Evolutionary conservation across 2,888 invertebrate species (phyloP), one percentile per base, ranked within the genome.

Genomic region (Pseudeuparius sepicola): DNA sequence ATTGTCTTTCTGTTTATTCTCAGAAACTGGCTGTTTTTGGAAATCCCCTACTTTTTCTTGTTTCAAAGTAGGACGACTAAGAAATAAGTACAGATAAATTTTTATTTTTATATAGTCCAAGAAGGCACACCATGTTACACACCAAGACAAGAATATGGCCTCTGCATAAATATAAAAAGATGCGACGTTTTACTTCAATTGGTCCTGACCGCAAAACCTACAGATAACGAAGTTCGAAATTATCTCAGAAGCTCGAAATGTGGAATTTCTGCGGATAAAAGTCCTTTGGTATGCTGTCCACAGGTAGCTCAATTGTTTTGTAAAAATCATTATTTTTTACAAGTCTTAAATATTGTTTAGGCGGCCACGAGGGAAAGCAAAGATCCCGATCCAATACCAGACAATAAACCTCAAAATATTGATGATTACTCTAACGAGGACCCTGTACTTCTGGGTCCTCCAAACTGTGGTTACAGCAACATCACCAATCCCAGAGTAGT

Each of bases 181-280:
- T 81, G 80, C 46, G 54, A 60, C 0, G 52, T 57, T 0, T 54
- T 78, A n/a, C 37, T 71, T n/a, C n/a, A n/a, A 14, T 49, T 55
- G 2, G 38, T 78, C 4, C 50, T 73, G 15, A 55, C 61, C 42
- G 58, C 61, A 4, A 59, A 67, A 32, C 57, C 64, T 10, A 46
- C 52, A 12, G 60, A 65, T 37, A 65, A 68, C 0, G 60, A 59
- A 1, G 65, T 68, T 0, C 64, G 67, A 1, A 55, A 59, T 28
- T 60, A 67, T 39, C 57, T 87, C 31, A 65, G 76, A 34, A 65
- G 65, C 28, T 78, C 80, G 0, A 67, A 78, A 10, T 89, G 88
- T 50, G 80, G 79, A 0, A n/a, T n/a, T n/a, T 80, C 71, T 44
- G 70, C 73, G 7, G 75, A 74, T 1, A 56, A 49, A 4, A 65